Evolutionary conservation across 2,888 invertebrate species (phyloP).

Genomic region (Geophilus truncorum): DNA sequence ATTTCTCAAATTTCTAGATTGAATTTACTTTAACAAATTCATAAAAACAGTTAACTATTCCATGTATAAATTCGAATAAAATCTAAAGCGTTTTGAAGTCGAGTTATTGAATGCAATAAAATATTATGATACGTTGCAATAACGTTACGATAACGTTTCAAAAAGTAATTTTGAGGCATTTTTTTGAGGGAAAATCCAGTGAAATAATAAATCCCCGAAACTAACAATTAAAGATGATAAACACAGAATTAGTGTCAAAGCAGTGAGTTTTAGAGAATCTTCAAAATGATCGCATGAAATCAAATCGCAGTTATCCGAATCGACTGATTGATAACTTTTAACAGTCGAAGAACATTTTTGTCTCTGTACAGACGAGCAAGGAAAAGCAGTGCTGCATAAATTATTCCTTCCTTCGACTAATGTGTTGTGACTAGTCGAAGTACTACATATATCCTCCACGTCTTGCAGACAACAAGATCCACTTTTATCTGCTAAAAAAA

Average conservation of each 20-base stretch:
- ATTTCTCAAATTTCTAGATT: no score
- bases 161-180: no score
- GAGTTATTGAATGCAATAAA: no score
- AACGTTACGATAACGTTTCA: no score
- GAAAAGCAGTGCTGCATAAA: background rate
- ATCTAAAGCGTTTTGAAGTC: no score
- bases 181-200: no score
- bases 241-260: background rate
- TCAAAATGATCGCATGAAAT: background rate
- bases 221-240: background rate
- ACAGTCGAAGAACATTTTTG: background rate
- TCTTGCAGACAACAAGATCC: background rate
- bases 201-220: no score
- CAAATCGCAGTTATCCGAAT: background rate
- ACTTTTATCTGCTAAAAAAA: background rate
- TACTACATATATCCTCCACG: background rate
- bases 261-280: background rate
- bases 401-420: background rate
- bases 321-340: background rate
- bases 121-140: no score
- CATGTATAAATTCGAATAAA: no score
- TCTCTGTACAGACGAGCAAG: background rate
- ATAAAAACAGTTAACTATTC: no score
- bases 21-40: no score
- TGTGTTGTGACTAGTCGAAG: background rate